Conservation (phyloP, 2,888 invertebrate species). For the Mellilla xanthometata region DNA sequence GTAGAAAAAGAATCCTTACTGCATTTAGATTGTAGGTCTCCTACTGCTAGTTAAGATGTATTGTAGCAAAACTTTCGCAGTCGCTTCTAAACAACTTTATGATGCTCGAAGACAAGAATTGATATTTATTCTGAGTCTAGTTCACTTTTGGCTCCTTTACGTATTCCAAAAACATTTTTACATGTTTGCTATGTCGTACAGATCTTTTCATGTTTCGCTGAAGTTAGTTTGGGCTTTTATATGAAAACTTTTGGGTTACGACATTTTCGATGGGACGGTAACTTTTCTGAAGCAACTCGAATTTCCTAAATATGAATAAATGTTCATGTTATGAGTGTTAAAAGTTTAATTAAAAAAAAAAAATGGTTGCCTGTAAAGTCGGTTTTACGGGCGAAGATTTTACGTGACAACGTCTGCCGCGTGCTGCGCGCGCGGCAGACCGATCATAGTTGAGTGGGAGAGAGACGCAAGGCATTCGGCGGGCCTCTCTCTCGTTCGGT, state of each 20-base stretch:
- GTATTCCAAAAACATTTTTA: slow-evolving; percentile 36
- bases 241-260: slow-evolving; percentile 8
- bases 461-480: too few relatives aligned
- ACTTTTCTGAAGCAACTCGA: not conserved
- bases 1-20: too few relatives aligned
- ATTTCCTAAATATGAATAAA: not conserved
- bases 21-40: not conserved
- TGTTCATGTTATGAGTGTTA: too few relatives aligned
- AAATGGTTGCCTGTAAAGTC: too few relatives aligned
- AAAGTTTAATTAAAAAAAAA: too few relatives aligned
- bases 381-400: too few relatives aligned
- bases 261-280: not conserved
- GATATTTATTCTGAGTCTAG: slow-evolving; percentile 56
- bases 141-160: slow-evolving; percentile 7
- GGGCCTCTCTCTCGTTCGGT: too few relatives aligned
- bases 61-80: slow-evolving; percentile 21
- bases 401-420: too few relatives aligned
- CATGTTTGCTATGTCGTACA: slow-evolving; percentile 1
- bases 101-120: slow-evolving; percentile 57
- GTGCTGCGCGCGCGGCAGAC: too few relatives aligned
- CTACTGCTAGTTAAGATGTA: slow-evolving; percentile 5
- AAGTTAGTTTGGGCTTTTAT: slow-evolving; percentile 6
- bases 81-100: slow-evolving; percentile 57
- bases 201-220: not conserved
- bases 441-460: too few relatives aligned